These are phyloP conservation scores for Pseudomyrmex gracilis DNA, from an alignment of 1,140 invertebrate species.

Conservation along the genomic window DNA sequence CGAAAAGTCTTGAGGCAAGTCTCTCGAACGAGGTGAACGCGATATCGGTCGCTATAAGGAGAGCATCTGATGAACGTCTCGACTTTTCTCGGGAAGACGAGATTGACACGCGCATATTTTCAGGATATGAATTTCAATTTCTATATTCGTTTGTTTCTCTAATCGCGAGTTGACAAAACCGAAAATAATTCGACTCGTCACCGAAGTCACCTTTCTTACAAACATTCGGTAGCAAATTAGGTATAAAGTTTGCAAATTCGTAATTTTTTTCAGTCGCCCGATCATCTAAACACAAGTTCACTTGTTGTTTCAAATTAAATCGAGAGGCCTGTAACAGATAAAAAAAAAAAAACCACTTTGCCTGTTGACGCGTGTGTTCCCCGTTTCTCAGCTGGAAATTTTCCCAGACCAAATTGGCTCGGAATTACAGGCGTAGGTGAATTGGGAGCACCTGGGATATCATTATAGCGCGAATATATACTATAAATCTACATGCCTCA, in stretches of 20 bases:
- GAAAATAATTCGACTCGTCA: too few relatives aligned
- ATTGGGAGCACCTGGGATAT: slow-evolving; percentile 32
- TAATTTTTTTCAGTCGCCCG: too few relatives aligned
- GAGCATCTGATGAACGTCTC: too few relatives aligned
- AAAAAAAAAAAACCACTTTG: neutral
- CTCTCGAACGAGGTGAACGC: neutral
- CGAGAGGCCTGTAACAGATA: too few relatives aligned
- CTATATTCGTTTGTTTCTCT: too few relatives aligned
- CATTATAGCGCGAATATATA: slow-evolving; percentile 41
- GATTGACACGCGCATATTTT: neutral
- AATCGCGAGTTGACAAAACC: too few relatives aligned
- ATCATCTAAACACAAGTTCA: too few relatives aligned
- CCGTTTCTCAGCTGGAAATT: neutral
- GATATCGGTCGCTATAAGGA: neutral
- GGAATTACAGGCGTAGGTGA: slow-evolving; percentile 53
- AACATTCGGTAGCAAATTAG: too few relatives aligned
- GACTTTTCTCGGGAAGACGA: neutral
- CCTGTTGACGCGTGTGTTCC: neutral
- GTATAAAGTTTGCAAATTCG: too few relatives aligned
- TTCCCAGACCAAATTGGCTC: slow-evolving; percentile 26
- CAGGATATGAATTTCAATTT: neutral
- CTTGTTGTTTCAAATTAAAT: too few relatives aligned
- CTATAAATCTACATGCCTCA: slow-evolving; percentile 64
- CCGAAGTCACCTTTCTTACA: too few relatives aligned
- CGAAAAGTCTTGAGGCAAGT: too few relatives aligned